phyloP scores from a whole-genome alignment of 2,888 invertebrate genomes.

The Mesopsocus fuscifrons region DNA sequence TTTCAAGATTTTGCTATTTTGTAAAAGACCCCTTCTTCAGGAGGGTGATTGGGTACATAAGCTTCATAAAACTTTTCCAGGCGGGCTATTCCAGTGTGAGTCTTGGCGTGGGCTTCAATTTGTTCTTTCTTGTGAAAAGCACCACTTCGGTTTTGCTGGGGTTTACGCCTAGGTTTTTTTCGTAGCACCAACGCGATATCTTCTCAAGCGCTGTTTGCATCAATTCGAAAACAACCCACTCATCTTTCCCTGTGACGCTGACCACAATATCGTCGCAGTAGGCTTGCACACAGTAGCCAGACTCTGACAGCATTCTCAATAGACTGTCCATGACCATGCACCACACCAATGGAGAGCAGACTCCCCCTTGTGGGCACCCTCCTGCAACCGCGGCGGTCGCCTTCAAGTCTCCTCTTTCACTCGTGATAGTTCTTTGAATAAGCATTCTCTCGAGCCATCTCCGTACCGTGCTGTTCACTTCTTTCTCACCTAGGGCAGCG shows the following conservation, averaged over 20 bases:
- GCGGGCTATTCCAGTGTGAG: no score
- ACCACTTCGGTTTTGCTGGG: neutral
- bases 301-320: neutral
- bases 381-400: constrained; percentile 3
- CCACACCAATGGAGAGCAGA: constrained; percentile 20
- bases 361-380: constrained; percentile 20
- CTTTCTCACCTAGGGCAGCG: constrained; percentile 7
- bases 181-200: neutral
- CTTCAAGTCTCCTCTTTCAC: neutral
- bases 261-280: neutral
- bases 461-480: constrained; percentile 1
- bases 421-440: constrained; percentile 10
- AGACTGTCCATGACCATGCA: constrained; percentile 17
- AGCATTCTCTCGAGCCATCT: constrained; percentile 12
- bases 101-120: no score
- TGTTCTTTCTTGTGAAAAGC: neutral
- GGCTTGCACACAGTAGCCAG: neutral
- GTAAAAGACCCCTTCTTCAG: no score
- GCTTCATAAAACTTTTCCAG: no score
- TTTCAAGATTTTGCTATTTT: no score
- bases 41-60: no score
- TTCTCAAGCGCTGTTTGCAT: neutral
- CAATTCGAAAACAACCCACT: neutral
- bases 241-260: neutral
- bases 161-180: neutral